A percentile compares a stretch with the other conserved stretches of the same genome.
Conservation (phyloP, 1,140 invertebrate genomes). For the Neoseiulus cucumeris region DNA sequence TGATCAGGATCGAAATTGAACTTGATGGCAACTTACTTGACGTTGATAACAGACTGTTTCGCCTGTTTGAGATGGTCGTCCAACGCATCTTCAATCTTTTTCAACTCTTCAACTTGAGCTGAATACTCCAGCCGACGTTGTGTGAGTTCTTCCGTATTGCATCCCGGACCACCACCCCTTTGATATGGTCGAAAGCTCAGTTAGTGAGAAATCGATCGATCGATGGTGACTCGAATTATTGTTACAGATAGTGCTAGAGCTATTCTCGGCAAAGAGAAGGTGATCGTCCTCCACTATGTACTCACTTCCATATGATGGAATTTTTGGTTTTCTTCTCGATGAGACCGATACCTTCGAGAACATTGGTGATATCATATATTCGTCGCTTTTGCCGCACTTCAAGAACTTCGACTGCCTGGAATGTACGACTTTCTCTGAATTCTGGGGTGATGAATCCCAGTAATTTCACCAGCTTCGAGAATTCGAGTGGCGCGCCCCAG, state of each 20-base stretch:
- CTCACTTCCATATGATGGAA: constrained; percentile 77
- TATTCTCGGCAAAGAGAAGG: too few species aligned
- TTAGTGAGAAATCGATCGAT: too few species aligned
- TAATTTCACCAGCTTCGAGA: too few species aligned
- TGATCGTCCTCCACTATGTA: too few species aligned
- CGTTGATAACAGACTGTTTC: constrained; percentile 68
- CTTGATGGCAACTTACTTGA: constrained; percentile 59
- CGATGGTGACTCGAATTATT: not conserved
- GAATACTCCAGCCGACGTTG: constrained; percentile 48
- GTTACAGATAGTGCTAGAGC: too few species aligned
- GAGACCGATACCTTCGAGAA: constrained; percentile 91
- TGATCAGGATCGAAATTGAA: too few species aligned
- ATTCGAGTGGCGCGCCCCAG: not conserved
- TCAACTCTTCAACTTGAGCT: constrained; percentile 50
- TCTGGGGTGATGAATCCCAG: not conserved
- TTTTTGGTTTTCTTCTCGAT: constrained; percentile 97
- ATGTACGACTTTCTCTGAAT: constrained; percentile 16
- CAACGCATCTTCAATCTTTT: constrained; percentile 52
- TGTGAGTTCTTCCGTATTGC: constrained; percentile 52
- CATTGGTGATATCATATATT: constrained; percentile 98
- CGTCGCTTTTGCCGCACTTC: constrained; percentile 82
- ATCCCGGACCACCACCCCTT: constrained; percentile 45
- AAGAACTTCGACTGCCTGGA: constrained; percentile 69
- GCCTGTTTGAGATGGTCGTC: constrained; percentile 51
- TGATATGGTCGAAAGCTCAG: too few species aligned